Evolutionary conservation across 2,888 invertebrate genomes (phyloP).

Genomic region (Hirtodrosophila alboralis): DNA sequence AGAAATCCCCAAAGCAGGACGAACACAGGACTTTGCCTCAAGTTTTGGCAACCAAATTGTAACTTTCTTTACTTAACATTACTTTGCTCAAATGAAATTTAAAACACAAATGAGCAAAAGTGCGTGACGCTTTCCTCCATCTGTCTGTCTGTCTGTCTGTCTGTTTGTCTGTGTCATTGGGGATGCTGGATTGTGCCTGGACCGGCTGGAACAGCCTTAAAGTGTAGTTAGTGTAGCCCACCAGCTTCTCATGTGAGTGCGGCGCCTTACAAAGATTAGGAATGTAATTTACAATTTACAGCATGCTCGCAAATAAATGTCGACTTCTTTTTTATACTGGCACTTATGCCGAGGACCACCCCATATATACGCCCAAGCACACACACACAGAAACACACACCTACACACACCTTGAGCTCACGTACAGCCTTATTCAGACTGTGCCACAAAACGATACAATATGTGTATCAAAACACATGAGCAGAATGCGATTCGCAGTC

Average conservation of each 20-base stretch:
- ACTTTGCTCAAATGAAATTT: slow-evolving; percentile 67
- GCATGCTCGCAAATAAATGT: slow-evolving; percentile 79
- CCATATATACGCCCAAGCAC: slow-evolving; percentile 3
- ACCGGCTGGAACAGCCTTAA: slow-evolving; percentile 42
- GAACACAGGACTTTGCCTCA: slow-evolving; percentile 41
- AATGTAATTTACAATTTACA: slow-evolving; percentile 79
- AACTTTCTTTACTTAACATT: slow-evolving; percentile 65
- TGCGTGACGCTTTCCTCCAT: slow-evolving; percentile 55
- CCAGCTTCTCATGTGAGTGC: slow-evolving; percentile 20
- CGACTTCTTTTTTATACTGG: slow-evolving; percentile 75
- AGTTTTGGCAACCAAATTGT: slow-evolving; percentile 57
- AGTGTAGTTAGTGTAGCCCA: slow-evolving; percentile 55
- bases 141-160: slow-evolving; percentile 15
- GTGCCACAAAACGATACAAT: slow-evolving; percentile 73
- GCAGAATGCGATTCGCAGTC: slow-evolving; percentile 44
- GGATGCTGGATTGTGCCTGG: slow-evolving; percentile 42
- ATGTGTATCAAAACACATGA: slow-evolving; percentile 76
- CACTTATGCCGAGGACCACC: slow-evolving; percentile 60
- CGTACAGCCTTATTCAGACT: slow-evolving; percentile 39
- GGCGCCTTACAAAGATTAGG: slow-evolving; percentile 70
- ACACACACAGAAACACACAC: slow-evolving; percentile 6
- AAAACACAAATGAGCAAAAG: slow-evolving; percentile 77
- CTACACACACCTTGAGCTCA: slow-evolving; percentile 18
- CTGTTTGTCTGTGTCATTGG: slow-evolving; percentile 51
- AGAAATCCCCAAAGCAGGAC: slow-evolving; percentile 50